Percentiles rank a stretch among this genome's conserved stretches.
Conservation (phyloP, 2,888 invertebrate genomes). For the Drosophila nigricruria region DNA sequence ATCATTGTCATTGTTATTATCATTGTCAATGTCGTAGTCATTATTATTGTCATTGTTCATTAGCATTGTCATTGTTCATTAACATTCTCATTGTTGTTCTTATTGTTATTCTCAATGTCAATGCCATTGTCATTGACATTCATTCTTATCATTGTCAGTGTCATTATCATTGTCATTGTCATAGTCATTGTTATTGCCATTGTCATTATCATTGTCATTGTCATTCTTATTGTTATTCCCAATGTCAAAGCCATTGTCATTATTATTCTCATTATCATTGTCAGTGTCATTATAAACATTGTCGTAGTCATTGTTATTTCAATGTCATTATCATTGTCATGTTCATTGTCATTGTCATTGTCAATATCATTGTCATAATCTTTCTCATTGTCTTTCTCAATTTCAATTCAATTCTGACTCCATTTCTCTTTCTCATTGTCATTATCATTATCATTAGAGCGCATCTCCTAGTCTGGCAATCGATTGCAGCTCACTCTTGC, state of each 20-base stretch:
- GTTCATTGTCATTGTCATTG: background rate
- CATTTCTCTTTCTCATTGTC: background rate
- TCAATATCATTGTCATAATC: constrained; percentile 6
- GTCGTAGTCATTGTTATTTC: constrained; percentile 2
- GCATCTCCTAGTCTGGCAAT: background rate
- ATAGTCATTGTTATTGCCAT: background rate
- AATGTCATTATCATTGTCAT: constrained; percentile 1
- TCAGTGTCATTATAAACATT: background rate
- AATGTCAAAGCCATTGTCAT: background rate
- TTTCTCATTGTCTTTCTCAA: background rate
- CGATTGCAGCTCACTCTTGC: background rate
- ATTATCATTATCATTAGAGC: constrained; percentile 5
- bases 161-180: constrained; percentile 2
- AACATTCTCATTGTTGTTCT: constrained; percentile 2
- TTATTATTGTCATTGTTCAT: constrained; percentile 3
- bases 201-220: constrained; percentile 1
- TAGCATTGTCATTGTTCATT: constrained; percentile 1
- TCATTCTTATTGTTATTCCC: background rate
- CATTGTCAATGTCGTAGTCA: constrained; percentile 1
- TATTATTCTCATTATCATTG: background rate
- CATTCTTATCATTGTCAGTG: background rate
- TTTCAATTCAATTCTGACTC: too few relatives aligned
- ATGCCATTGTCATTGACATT: constrained; percentile 1
- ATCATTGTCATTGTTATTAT: background rate
- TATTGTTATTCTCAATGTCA: constrained; percentile 2